These are phyloP conservation scores for Falco peregrinus DNA, from an alignment of 2,797 vertebrate species.

Conservation along the genomic window DNA sequence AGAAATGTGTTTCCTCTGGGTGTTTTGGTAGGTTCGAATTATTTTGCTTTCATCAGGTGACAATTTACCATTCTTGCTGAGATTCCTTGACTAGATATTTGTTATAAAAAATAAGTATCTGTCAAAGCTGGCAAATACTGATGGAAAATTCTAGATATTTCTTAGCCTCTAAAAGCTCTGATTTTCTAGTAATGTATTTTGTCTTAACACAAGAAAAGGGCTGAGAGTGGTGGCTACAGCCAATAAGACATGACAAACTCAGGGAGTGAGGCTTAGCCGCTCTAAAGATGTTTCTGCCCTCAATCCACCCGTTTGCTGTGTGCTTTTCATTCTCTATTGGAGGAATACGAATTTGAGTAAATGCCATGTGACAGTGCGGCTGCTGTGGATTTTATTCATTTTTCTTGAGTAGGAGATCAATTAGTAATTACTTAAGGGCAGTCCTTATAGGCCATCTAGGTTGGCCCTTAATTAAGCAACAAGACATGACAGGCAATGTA, in stretches of 20 bases:
- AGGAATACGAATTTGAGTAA: slow-evolving; percentile 55
- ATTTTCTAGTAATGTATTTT: background rate
- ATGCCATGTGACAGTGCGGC: slow-evolving; percentile 46
- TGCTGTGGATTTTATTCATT: slow-evolving; percentile 62
- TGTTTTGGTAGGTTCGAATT: background rate
- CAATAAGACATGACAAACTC: background rate
- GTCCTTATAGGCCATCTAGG: slow-evolving; percentile 66
- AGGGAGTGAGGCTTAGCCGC: background rate
- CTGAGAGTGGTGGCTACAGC: background rate
- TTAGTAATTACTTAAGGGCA: slow-evolving; percentile 74
- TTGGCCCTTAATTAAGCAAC: slow-evolving; percentile 81
- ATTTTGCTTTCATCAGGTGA: background rate
- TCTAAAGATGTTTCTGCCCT: slow-evolving; percentile 2
- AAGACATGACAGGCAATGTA: slow-evolving; percentile 80
- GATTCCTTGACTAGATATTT: background rate
- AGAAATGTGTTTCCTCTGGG: background rate
- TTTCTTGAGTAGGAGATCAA: slow-evolving; percentile 68
- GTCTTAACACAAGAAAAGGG: background rate
- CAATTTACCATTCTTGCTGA: background rate
- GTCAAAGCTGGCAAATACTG: background rate
- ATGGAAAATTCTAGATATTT: background rate
- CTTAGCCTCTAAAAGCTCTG: background rate
- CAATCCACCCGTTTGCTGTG: background rate
- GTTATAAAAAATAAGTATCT: background rate
- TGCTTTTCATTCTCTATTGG: slow-evolving; percentile 3